A percentile compares a stretch with the other conserved stretches of the same genome.
These are phyloP conservation scores for Julus scanicus DNA, from an alignment of 2,888 invertebrate species.

Conservation along the genomic window DNA sequence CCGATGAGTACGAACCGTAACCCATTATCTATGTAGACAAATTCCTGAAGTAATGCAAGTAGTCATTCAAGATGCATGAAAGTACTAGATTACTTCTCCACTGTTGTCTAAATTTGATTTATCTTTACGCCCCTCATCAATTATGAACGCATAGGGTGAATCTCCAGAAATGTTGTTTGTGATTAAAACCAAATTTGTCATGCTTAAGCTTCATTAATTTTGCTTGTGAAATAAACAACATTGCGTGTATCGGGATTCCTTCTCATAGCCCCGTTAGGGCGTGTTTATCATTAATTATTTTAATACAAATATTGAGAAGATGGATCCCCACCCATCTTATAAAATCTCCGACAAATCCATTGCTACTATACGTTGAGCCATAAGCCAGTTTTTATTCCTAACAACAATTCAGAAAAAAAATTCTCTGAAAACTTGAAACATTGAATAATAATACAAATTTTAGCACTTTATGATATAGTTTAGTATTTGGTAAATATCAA, in stretches of 20 bases:
- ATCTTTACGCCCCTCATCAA: conserved; percentile 20
- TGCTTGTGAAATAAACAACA: not conserved
- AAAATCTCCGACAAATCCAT: not conserved
- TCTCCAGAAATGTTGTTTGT: not conserved
- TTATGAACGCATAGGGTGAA: not conserved
- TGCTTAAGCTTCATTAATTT: not conserved
- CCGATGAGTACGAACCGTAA: too few relatives aligned
- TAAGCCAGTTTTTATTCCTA: not conserved
- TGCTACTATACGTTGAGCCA: not conserved
- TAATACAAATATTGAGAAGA: not conserved
- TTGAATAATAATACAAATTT: too few relatives aligned
- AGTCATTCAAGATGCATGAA: not conserved
- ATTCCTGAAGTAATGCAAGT: not conserved
- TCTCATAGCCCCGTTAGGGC: not conserved
- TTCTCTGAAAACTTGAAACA: too few relatives aligned
- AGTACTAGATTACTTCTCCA: not conserved
- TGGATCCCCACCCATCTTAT: not conserved
- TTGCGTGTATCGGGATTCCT: not conserved
- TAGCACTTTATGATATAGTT: too few relatives aligned
- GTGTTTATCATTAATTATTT: conserved; percentile 15
- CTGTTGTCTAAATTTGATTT: conserved; percentile 20
- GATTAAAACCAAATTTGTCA: conserved; percentile 13
- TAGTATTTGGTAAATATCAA: too few relatives aligned
- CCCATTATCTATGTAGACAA: not conserved
- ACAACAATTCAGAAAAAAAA: too few relatives aligned